Evolutionary conservation across 1,140 invertebrate species (phyloP).

Genomic region (Meteorus sp.): DNA sequence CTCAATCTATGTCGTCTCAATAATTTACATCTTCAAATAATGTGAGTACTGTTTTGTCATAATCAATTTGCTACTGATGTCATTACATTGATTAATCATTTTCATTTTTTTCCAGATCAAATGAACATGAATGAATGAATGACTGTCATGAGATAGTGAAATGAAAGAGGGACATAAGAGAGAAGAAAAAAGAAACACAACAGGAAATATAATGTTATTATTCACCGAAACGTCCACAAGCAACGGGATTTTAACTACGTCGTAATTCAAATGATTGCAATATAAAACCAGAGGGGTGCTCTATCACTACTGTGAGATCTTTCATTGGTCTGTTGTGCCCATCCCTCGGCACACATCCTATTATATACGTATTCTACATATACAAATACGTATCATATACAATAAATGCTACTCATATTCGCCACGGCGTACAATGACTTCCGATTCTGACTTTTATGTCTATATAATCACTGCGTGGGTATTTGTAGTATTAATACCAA

Average conservation of each 20-base stretch:
- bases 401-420: too few species aligned
- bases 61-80: not conserved
- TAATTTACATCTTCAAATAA: too few species aligned
- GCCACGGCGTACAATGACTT: too few species aligned
- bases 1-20: too few species aligned
- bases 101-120: not conserved
- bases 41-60: too few species aligned
- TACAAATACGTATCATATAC: too few species aligned
- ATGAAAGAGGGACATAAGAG: not conserved
- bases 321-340: not conserved
- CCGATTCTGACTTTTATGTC: too few species aligned
- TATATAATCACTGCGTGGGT: too few species aligned
- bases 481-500: too few species aligned
- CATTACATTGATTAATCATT: not conserved
- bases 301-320: slow-evolving; percentile 16
- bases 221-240: slow-evolving; percentile 14
- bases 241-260: slow-evolving; percentile 32
- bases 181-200: slow-evolving; percentile 11
- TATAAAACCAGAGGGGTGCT: slow-evolving; percentile 15
- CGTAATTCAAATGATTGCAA: slow-evolving; percentile 32
- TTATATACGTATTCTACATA: too few species aligned
- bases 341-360: too few species aligned
- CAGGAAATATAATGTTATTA: too few species aligned
- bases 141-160: not conserved
- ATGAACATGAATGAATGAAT: not conserved